Base-by-base conservation (phyloP, 2,113 vertebrate genomes). In the Tiliqua scincoides region DNA sequence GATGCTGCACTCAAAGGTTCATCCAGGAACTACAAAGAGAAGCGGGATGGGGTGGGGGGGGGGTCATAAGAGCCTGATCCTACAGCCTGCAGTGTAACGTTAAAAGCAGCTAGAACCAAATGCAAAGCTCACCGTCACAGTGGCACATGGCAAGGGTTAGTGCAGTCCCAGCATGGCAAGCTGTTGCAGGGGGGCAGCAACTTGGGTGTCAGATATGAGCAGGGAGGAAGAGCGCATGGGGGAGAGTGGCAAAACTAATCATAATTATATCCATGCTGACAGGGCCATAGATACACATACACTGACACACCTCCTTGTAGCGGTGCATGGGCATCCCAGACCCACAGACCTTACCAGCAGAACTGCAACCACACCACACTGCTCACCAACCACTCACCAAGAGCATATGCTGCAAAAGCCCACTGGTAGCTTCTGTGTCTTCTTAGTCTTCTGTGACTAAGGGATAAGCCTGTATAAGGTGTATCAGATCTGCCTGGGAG, bases 21-120 rank as follows among this genome's bases (percentile, higher is more conserved):
- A 0, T 98, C 98, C 48, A 95, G 89, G 79, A 97, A 97, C 98
- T 98, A 94, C n/a, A 71, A 15, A 17, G 35, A 17, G 18, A 14
- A n/a, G 0, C 77, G 37, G 65, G 30, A 3, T 37, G 57, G 5
- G 0, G 11, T 3, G 61, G 23, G 68, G 20, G 18, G 62, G 25
- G 9, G 20, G 48, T 48, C 63, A 65, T 30, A 57, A 11, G 30
- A 68, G 25, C 52, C n/a, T n/a, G 65, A 83, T 61, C 17, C 17
- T 83, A 3, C 17, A 27, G 65, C 9, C 54, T 6, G 4, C 18
- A 9, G 70, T 21, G 15, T 20, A 35, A 37, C 6, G 21, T 32
- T 3, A 23, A 20, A 71, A 40, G 67, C 32, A 17, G 32, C 14
- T n/a, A 3, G 43, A 48, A 48, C 43, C 43, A 8, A 48, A 48